Conservation (phyloP, 2,888 invertebrate genomes). For the Enoplolaimus lenunculus region DNA sequence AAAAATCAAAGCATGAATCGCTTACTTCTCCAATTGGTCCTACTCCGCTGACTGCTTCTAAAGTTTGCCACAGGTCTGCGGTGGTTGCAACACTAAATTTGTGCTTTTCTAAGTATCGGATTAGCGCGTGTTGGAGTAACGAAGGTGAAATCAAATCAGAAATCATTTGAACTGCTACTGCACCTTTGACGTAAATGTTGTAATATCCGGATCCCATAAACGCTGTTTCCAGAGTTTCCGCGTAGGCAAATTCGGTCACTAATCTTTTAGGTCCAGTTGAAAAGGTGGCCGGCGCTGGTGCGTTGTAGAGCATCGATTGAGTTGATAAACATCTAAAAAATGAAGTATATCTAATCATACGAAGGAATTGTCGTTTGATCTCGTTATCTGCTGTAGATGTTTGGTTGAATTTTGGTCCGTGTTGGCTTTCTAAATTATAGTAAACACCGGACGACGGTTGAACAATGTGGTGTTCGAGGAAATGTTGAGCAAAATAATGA, state of each 20-base stretch:
- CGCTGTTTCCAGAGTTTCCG: neutral
- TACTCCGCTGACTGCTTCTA: neutral
- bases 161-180: conserved; percentile 14
- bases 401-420: neutral
- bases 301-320: neutral
- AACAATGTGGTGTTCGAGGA: conserved; percentile 24
- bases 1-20: too few species aligned
- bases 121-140: neutral
- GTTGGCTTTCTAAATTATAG: neutral
- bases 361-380: too few species aligned
- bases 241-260: neutral
- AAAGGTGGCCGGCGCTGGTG: neutral
- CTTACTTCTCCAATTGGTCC: conserved; percentile 11
- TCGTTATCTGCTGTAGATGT: neutral
- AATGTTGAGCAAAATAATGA: conserved; percentile 36
- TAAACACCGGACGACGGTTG: too few species aligned
- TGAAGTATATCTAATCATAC: conserved; percentile 24
- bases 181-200: conserved; percentile 19
- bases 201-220: conserved; percentile 9
- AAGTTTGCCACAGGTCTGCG: neutral
- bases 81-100: neutral
- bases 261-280: neutral
- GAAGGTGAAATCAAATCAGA: neutral
- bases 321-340: neutral
- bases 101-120: conserved; percentile 10